phyloP scores from a whole-genome alignment of 2,797 vertebrate genomes.

The Adelosebastes latens region DNA sequence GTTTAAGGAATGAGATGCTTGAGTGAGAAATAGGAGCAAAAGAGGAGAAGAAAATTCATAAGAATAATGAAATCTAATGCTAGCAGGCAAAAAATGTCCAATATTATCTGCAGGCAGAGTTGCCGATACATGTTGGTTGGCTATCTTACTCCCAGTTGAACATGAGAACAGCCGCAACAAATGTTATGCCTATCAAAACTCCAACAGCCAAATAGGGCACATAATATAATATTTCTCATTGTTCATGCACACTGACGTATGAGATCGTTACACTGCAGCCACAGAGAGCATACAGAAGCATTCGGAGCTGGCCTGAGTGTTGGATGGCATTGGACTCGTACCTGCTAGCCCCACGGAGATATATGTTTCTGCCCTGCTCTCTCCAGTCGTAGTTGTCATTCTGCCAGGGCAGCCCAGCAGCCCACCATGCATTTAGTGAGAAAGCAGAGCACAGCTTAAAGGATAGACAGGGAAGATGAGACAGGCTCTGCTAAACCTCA shows the following conservation, averaged over 20 bases:
- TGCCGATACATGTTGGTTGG: constrained; percentile 1
- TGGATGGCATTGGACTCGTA: constrained; percentile 29
- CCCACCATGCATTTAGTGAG: constrained; percentile 70
- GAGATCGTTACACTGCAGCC: constrained; percentile 36
- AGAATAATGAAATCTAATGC: background rate
- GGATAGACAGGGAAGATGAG: constrained; percentile 73
- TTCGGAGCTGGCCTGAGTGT: constrained; percentile 15
- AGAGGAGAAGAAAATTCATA: background rate
- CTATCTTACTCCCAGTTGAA: constrained; percentile 21
- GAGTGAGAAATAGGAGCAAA: background rate
- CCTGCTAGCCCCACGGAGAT: constrained; percentile 36
- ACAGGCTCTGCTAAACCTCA: constrained; percentile 68
- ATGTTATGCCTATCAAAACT: constrained; percentile 18
- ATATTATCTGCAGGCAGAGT: background rate
- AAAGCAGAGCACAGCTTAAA: constrained; percentile 68
- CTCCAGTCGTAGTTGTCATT: constrained; percentile 64
- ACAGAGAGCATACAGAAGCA: background rate
- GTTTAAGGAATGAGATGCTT: constrained; percentile 18
- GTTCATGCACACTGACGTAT: constrained; percentile 36
- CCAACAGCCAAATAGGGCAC: constrained; percentile 22
- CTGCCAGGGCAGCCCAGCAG: constrained; percentile 54
- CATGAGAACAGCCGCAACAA: background rate
- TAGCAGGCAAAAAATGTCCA: background rate
- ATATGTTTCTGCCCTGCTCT: constrained; percentile 42
- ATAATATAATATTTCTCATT: constrained; percentile 16